Conservation (phyloP, 2,888 invertebrate species). For the Drosophila phalerata region DNA sequence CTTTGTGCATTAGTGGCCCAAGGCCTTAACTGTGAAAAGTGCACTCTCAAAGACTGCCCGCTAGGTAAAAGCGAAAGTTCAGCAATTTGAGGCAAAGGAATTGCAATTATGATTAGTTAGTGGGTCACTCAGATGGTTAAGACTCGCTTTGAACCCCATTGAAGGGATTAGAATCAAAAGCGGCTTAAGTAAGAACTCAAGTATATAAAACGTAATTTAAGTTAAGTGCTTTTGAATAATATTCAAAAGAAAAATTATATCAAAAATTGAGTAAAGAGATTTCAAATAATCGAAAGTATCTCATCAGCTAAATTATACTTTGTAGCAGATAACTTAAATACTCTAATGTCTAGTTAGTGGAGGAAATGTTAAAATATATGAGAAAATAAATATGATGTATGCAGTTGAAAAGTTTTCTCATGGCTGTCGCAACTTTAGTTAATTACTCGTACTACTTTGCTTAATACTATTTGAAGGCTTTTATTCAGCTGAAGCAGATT, state of each 20-base stretch:
- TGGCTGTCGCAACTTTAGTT: constrained; percentile 18
- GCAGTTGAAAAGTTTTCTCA: constrained; percentile 18
- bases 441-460: constrained; percentile 16
- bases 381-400: background rate
- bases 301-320: background rate
- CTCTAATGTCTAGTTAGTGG: too few species aligned
- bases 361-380: background rate
- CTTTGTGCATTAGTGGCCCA: constrained; percentile 53
- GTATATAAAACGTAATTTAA: background rate
- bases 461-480: constrained; percentile 3
- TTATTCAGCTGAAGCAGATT: constrained; percentile 1
- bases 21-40: constrained; percentile 19
- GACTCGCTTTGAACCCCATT: constrained; percentile 33
- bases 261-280: too few species aligned
- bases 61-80: constrained; percentile 58
- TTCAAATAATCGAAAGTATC: background rate
- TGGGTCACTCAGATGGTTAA: constrained; percentile 51
- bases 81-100: constrained; percentile 27
- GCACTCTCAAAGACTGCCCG: constrained; percentile 5
- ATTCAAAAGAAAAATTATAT: too few species aligned
- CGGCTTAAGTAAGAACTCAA: constrained; percentile 37
- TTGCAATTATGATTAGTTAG: constrained; percentile 54
- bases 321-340: background rate
- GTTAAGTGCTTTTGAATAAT: too few species aligned
- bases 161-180: constrained; percentile 36